phyloP scores from a whole-genome alignment of 2,797 vertebrate genomes.

The Holocentrus rufus region DNA sequence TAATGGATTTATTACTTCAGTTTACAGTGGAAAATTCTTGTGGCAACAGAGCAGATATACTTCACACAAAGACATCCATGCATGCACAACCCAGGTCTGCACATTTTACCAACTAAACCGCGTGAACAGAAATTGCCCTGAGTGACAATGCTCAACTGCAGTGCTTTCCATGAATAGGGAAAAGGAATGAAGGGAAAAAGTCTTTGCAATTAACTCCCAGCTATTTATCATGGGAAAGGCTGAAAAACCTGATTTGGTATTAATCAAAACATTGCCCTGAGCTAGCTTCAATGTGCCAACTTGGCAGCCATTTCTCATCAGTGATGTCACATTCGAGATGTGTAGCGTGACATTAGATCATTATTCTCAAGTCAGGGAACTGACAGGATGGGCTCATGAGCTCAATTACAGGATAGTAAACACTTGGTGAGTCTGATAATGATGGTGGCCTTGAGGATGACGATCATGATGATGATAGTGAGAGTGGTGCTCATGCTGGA shows the following conservation, averaged over 20 bases:
- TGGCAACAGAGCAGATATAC: not conserved
- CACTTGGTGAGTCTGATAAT: slow-evolving; percentile 51
- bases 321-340: slow-evolving; percentile 67
- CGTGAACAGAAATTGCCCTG: slow-evolving; percentile 26
- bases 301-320: slow-evolving; percentile 68
- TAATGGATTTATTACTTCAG: slow-evolving; percentile 10
- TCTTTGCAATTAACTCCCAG: slow-evolving; percentile 67
- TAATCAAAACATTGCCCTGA: slow-evolving; percentile 74
- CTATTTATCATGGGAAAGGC: slow-evolving; percentile 63
- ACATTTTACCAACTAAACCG: slow-evolving; percentile 19
- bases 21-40: slow-evolving; percentile 6
- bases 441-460: slow-evolving; percentile 35
- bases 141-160: slow-evolving; percentile 26
- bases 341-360: slow-evolving; percentile 60
- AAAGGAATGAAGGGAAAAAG: slow-evolving; percentile 37
- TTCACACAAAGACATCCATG: not conserved
- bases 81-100: not conserved
- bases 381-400: slow-evolving; percentile 14
- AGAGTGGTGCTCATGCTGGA: not conserved
- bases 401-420: slow-evolving; percentile 67
- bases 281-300: slow-evolving; percentile 58
- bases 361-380: slow-evolving; percentile 49
- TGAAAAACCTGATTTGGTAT: slow-evolving; percentile 69
- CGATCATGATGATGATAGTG: slow-evolving; percentile 11
- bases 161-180: slow-evolving; percentile 18